Evolutionary conservation across 2,113 vertebrate species (phyloP), one percentile per base, ranked within the genome.

Genomic region (Pelvicachromis taeniatus): DNA sequence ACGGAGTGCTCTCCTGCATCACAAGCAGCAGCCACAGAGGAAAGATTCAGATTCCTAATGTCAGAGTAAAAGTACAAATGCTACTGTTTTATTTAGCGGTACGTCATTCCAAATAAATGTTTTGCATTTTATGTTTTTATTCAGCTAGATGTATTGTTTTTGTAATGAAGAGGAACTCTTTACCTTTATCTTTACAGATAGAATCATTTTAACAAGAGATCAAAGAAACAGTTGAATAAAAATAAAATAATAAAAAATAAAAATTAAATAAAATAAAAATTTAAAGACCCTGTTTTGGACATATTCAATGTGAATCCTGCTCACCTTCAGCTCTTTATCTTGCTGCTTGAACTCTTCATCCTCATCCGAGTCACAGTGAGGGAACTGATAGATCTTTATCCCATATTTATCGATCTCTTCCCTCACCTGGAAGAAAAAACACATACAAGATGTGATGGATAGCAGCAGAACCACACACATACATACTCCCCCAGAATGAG

Each of bases 331-430:
- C 77, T 95, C 95, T 91, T 89, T 91, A 35, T 96, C 95, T 21
- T 94, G 92, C 19, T 90, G 90, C 26, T 95, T 95, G 78, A 95
- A 86, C 56, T 95, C 95, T n/a, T 95, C 95, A 8, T 96, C 95
- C n/a, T 95, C 94, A 8, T 96, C 95, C 0, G 94, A 94, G 82
- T 96, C 95, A 5, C 94, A 95, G 85, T 94, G 95, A 1, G 94
- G 94, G 52, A 95, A 96, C 94, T 95, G 95, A 80, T 96, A 96
- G 80, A 95, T 89, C 90, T 96, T 96, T 65, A 96, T 94, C 38
- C 91, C 94, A 3, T 83, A 91, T 40, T 89, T 93, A 54, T 95
- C 95, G 4, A 94, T 95, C 82, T 96, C 95, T 4, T 96, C 95
- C 59, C 94, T 93, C 87, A 96, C 86, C 95, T 96, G 82, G 21